phyloP scores from a whole-genome alignment of 2,797 vertebrate species.

The Malacoctenus gilli region DNA sequence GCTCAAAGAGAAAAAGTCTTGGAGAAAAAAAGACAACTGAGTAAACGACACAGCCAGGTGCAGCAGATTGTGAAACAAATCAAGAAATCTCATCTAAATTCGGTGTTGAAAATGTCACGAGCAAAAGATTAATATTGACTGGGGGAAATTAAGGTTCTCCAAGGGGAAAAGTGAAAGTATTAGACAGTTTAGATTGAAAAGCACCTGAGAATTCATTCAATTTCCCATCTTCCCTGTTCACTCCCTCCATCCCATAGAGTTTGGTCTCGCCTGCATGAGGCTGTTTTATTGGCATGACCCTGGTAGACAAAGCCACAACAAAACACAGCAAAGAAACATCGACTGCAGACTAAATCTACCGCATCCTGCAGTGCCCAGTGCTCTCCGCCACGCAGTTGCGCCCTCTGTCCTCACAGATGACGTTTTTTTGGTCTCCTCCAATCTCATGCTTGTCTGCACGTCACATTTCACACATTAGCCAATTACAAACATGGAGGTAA shows the following conservation, averaged over 20 bases:
- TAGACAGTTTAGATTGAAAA: slow-evolving; percentile 50
- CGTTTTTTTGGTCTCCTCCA: background rate
- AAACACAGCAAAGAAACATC: slow-evolving; percentile 27
- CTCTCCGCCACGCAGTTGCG: no score
- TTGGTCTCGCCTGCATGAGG: slow-evolving; percentile 14
- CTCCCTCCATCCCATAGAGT: slow-evolving; percentile 22
- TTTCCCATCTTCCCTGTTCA: slow-evolving; percentile 49
- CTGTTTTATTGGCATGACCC: slow-evolving; percentile 23
- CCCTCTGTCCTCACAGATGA: no score
- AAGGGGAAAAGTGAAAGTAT: slow-evolving; percentile 16
- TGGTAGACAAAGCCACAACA: slow-evolving; percentile 18
- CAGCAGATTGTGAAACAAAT: slow-evolving; percentile 38
- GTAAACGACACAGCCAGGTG: background rate
- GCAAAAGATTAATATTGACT: slow-evolving; percentile 67
- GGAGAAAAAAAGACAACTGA: background rate
- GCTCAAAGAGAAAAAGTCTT: slow-evolving; percentile 7
- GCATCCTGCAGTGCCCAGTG: background rate
- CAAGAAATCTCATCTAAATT: slow-evolving; percentile 56
- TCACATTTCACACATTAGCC: slow-evolving; percentile 71
- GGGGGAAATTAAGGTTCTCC: slow-evolving; percentile 53
- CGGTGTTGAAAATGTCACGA: slow-evolving; percentile 48
- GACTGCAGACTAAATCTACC: background rate
- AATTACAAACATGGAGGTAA: slow-evolving; percentile 74
- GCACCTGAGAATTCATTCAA: slow-evolving; percentile 40
- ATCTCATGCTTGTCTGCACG: slow-evolving; percentile 26